These are phyloP conservation scores for Panopea generosa DNA, from an alignment of 2,888 invertebrate species.

Conservation along the genomic window DNA sequence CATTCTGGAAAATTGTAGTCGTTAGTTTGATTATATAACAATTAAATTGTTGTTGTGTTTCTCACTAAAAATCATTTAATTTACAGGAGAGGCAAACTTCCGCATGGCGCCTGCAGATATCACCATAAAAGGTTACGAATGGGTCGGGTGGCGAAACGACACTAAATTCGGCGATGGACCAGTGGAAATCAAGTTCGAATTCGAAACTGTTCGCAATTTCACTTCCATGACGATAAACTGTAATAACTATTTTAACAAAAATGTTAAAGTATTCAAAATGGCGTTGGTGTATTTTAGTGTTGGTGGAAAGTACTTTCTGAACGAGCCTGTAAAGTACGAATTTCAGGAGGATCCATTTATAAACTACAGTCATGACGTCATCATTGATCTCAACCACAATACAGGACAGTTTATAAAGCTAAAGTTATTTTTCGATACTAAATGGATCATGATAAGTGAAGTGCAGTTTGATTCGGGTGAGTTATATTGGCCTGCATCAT, in stretches of 20 bases:
- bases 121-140: conserved; percentile 90
- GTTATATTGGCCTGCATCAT: conserved; percentile 18
- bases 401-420: conserved; percentile 92
- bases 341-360: conserved; percentile 92
- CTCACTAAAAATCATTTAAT: too few relatives aligned
- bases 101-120: conserved; percentile 88
- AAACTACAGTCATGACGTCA: conserved; percentile 92
- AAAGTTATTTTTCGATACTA: conserved; percentile 91
- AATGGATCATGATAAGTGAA: conserved; percentile 96
- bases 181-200: conserved; percentile 93
- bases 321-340: conserved; percentile 89
- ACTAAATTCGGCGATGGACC: conserved; percentile 89
- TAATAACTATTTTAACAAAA: conserved; percentile 94
- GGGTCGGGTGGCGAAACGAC: conserved; percentile 93
- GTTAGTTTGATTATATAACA: too few relatives aligned
- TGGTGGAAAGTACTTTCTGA: conserved; percentile 91
- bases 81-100: conserved; percentile 91
- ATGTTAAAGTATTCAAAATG: conserved; percentile 93
- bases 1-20: too few relatives aligned
- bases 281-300: conserved; percentile 91
- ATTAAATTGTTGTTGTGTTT: too few relatives aligned
- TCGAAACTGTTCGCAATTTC: conserved; percentile 95
- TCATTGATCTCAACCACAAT: conserved; percentile 92
- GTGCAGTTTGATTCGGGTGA: conserved; percentile 94
- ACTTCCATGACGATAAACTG: conserved; percentile 92